These are phyloP conservation scores for Oxytorus armatus DNA, from an alignment of 2,888 invertebrate species.

Conservation along the genomic window DNA sequence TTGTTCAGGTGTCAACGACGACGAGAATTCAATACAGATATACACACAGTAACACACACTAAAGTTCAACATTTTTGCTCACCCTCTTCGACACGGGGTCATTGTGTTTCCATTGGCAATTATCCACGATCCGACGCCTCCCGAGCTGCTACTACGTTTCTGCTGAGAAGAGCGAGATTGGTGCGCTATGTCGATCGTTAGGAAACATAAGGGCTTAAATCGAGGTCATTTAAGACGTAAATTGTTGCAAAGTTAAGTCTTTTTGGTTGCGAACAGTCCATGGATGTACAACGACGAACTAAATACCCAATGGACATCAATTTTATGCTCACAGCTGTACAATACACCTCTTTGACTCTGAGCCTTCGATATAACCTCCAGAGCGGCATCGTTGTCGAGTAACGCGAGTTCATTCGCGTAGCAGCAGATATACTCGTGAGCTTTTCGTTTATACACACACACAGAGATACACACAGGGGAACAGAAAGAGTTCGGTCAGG, in stretches of 20 bases:
- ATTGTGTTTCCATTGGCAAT: conserved; percentile 76
- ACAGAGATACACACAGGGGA: conserved; percentile 25
- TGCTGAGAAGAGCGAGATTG: conserved; percentile 48
- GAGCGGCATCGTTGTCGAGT: conserved; percentile 5
- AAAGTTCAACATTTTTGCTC: conserved; percentile 49
- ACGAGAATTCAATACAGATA: neutral
- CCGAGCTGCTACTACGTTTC: conserved; percentile 66
- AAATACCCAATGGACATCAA: neutral
- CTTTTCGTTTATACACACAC: conserved; percentile 6
- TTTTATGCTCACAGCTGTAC: neutral
- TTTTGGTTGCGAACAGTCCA: neutral
- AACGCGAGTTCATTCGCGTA: conserved; percentile 18
- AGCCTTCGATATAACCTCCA: neutral
- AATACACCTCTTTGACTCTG: neutral
- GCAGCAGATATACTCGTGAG: conserved; percentile 18
- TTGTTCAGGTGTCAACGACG: conserved; percentile 57
- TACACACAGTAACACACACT: neutral
- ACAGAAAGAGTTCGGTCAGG: conserved; percentile 66
- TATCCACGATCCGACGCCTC: conserved; percentile 81
- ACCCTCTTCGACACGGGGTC: conserved; percentile 67
- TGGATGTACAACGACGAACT: neutral
- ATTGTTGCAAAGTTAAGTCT: neutral
- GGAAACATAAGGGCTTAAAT: neutral
- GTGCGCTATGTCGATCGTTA: conserved; percentile 10
- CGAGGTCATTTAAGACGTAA: neutral